A percentile compares a stretch with the other conserved stretches of the same genome.
Evolutionary conservation across 2,888 invertebrate species (phyloP).

Genomic region (Priocnemis perturbator): DNA sequence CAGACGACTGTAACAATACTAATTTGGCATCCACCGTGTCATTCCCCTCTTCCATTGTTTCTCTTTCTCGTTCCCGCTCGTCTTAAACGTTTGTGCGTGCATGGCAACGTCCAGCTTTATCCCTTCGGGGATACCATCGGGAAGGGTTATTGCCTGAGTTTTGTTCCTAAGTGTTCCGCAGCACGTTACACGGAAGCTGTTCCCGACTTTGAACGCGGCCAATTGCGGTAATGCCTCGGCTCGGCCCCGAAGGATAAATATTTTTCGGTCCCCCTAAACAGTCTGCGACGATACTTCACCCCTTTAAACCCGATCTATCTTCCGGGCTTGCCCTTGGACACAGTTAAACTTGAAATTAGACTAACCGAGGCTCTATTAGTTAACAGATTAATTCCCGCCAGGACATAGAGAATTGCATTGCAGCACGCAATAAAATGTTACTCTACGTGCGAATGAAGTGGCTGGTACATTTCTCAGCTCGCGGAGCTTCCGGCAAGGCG

Average conservation of each 20-base stretch:
- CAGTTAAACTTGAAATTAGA: no score
- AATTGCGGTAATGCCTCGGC: slow-evolving; percentile 54
- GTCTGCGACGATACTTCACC: not conserved
- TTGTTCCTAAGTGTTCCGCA: slow-evolving; percentile 43
- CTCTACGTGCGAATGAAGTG: no score
- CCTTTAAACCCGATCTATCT: no score
- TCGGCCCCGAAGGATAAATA: slow-evolving; percentile 29
- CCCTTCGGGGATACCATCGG: slow-evolving; percentile 36
- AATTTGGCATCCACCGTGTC: slow-evolving; percentile 3
- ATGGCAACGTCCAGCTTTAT: slow-evolving; percentile 34
- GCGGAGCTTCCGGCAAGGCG: no score
- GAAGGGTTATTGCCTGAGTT: slow-evolving; percentile 54
- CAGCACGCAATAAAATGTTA: no score
- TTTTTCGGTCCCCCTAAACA: slow-evolving; percentile 41
- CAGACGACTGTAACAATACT: not conserved
- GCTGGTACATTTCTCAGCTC: no score
- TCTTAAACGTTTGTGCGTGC: slow-evolving; percentile 19
- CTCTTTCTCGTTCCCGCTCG: not conserved
- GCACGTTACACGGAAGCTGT: slow-evolving; percentile 39
- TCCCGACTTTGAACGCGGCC: slow-evolving; percentile 47
- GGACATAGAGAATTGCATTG: no score
- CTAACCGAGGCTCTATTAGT: no score
- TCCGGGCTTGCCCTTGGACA: no score
- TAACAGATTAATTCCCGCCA: no score
- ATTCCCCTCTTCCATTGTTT: not conserved